These are phyloP conservation scores for Antrozous pallidus DNA, from an alignment of 2,797 vertebrate species.

Conservation along the genomic window DNA sequence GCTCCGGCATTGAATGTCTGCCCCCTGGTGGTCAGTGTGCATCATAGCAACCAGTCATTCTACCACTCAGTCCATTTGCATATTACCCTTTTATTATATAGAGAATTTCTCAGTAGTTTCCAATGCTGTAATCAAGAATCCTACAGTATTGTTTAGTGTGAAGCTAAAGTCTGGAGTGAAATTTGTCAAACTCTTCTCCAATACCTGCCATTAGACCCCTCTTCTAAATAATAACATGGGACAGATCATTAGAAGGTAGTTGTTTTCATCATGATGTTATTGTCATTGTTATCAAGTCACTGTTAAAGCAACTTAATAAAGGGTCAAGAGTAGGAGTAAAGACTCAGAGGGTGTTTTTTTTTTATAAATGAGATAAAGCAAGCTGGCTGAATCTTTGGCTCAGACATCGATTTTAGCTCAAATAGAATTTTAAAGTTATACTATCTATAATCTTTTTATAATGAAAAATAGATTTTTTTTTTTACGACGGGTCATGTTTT, in stretches of 20 bases:
- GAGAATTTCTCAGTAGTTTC: neutral
- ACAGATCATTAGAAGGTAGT: neutral
- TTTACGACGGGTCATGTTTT: neutral
- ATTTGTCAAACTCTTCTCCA: neutral
- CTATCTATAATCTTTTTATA: neutral
- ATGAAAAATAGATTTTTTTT: neutral
- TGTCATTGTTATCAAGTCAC: neutral
- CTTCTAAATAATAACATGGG: neutral
- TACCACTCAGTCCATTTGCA: too few species aligned
- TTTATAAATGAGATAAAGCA: conserved; percentile 15
- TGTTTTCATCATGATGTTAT: neutral
- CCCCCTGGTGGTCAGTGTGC: too few species aligned
- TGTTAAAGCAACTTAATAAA: neutral
- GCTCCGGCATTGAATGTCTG: too few species aligned
- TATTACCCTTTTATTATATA: too few species aligned
- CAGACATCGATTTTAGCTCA: conserved; percentile 2
- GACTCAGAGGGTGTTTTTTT: neutral
- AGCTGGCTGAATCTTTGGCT: neutral
- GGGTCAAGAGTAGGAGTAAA: neutral
- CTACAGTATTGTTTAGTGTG: neutral
- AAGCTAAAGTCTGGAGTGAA: neutral
- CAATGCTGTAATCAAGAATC: neutral
- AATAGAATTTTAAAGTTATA: conserved; percentile 1
- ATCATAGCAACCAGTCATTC: too few species aligned
- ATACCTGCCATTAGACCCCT: neutral